Percentiles rank a stretch among this genome's conserved stretches.
phyloP scores from a whole-genome alignment of 2,113 vertebrate species.

The Paramisgurnus dabryanus region DNA sequence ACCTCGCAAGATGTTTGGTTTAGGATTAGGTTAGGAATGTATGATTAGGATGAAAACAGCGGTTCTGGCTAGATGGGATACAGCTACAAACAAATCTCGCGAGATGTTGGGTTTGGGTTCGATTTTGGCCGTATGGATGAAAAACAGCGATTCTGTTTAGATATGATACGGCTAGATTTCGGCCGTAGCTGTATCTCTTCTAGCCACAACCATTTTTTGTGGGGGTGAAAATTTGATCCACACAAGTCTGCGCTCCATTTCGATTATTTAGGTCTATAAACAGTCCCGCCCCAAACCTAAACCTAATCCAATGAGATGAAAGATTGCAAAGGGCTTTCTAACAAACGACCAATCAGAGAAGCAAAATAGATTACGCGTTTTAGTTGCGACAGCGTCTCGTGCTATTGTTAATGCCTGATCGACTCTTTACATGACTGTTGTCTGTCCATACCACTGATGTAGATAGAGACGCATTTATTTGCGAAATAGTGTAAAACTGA shows the following conservation, averaged over 20 bases:
- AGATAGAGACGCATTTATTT: neutral
- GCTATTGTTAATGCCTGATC: neutral
- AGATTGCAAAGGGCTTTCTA: neutral
- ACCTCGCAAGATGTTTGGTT: too few relatives aligned
- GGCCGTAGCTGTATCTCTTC: too few relatives aligned
- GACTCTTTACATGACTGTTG: neutral
- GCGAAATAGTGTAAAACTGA: neutral
- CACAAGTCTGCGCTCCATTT: neutral
- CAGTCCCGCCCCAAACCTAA: neutral
- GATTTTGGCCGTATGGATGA: too few relatives aligned
- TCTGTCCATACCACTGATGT: neutral
- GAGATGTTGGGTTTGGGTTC: too few relatives aligned
- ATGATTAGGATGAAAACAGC: too few relatives aligned
- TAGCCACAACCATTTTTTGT: too few relatives aligned
- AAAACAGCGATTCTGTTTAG: too few relatives aligned
- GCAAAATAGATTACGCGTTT: conserved; percentile 6
- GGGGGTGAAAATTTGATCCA: too few relatives aligned
- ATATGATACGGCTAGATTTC: too few relatives aligned
- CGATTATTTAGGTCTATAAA: conserved; percentile 6
- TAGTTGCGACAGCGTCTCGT: conserved; percentile 21
- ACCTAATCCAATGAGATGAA: conserved; percentile 17
- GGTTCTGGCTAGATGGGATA: too few relatives aligned
- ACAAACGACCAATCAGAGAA: conserved; percentile 39
- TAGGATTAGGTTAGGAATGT: too few relatives aligned
- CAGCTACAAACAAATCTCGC: too few relatives aligned